Conservation (phyloP, 2,113 vertebrate species). For the Progne subis region DNA sequence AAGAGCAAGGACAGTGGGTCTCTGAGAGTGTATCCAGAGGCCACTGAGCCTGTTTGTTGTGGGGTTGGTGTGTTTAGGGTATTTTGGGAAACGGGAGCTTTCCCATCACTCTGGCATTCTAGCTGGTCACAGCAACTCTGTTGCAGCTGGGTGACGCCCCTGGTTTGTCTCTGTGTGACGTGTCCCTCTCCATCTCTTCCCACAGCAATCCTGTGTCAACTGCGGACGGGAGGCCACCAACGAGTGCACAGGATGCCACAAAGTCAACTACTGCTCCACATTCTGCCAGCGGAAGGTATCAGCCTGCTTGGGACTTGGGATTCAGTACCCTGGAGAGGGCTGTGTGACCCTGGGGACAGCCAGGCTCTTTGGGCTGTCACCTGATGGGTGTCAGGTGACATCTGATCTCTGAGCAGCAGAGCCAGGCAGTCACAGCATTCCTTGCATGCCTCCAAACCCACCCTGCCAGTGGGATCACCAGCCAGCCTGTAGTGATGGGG, state of each 20-base stretch:
- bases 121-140: accelerated
- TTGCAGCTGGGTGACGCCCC: accelerated
- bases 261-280: slow-evolving; percentile 97
- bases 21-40: not conserved
- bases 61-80: not conserved
- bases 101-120: not conserved
- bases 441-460: not conserved
- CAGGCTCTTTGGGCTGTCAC: not conserved
- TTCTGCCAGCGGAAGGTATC: slow-evolving; percentile 96
- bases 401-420: not conserved
- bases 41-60: not conserved
- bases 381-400: not conserved
- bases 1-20: not conserved
- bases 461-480: not conserved
- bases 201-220: slow-evolving; percentile 93
- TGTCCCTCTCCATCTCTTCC: not conserved
- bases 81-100: not conserved
- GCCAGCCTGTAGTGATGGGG: not conserved
- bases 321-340: not conserved
- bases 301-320: not conserved
- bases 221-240: slow-evolving; percentile 92
- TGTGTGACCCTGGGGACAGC: not conserved
- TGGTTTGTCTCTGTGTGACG: not conserved
- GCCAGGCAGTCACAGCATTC: not conserved
- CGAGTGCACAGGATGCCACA: slow-evolving; percentile 94